Evolutionary conservation across 2,888 invertebrate species (phyloP), one percentile per base, ranked within the genome.

Genomic region (Tetranychus piercei): DNA sequence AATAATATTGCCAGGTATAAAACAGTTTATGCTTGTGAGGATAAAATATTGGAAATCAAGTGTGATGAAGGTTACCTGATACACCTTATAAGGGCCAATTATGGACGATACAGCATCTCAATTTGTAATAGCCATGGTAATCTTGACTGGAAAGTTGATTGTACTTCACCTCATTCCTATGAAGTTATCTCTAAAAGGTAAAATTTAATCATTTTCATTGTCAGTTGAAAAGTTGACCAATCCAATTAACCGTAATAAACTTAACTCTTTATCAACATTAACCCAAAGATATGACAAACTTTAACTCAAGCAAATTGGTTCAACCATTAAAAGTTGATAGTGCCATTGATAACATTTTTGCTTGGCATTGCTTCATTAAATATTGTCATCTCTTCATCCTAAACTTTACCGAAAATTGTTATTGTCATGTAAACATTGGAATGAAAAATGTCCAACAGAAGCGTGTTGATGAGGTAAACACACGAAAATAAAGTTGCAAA

Each of bases 81-180:
- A 80, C 90, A 92, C 82, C 86, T 94, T 80, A 90, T 93, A 82
- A 87, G 94, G 79, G 94, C 94, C 77, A 94, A 94, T 86, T 95
- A 94, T 83, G 94, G 94, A 74, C 87, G 79, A 80, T 94, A 92
- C 84, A 92, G 92, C 78, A 92, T 94, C 83, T 91, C 92, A 80
- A 92, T 94, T 82, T 95, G 95, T 86, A 94, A 95, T 84, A 92
- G 93, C 83, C 91, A 92, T 82, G 94, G 94, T 78, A 90, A 92
- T 83, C 92, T 92, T 18, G 92, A 93, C 80, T 94, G 94, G 94
- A 92, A 92, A 82, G 92, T 94, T 80, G 92, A 94, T 85, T 95
- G 94, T 83, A 92, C 92, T 89, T 91, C 92, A 75, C 89, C 89
- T 73, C 90, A 90, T 82, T 92, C 94, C 78, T 87, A 91, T 80